Evolutionary conservation across 2,113 vertebrate species (phyloP), one percentile per base, ranked within the genome.

Genomic region (Campylomormyrus tamandua): DNA sequence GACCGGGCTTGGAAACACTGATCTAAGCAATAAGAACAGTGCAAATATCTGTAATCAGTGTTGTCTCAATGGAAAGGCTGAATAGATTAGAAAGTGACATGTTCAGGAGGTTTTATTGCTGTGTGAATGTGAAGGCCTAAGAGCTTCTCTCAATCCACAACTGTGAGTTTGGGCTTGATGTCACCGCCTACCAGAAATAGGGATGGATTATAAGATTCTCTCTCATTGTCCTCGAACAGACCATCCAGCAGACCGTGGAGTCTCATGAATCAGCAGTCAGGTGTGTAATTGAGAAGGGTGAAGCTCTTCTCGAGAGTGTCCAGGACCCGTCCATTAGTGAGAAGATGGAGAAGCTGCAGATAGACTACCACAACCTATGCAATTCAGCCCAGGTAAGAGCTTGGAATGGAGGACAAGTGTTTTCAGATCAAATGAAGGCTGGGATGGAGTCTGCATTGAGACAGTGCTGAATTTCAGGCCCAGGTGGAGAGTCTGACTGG

Each of bases 171-270:
- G 50, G 11, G 15, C 31, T 87, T 56, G 27, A 87, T 86, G 48
- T n/a, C 13, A 0, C 49, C 24, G 1, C n/a, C 85, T 83, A 27
- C 48, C n/a, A 13, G 85, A 53, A 87, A 87, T 50, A 21, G 4
- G 31, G 85, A 53, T 0, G 27, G 5, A 89, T 48, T 83, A 48
- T 39, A 49, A 11, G n/a, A 11, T 15, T 27, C 3, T 90, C 90
- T 58, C 90, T 58, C 45, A 31, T 21, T 62, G 46, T 19, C 89
- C 0, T 92, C 88, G 0, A 92, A 24, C 92, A 99, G 98, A 98
- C 98, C 6, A 95, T 99, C 89, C 98, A 98, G 45, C 98, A 99
- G 94, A 97, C 92, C 2, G 95, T 99, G 89, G 95, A 98, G 62
- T 98, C 97, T 80, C 97, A 98, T 3, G 97, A 99, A 17, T 96